phyloP scores from a whole-genome alignment of 1,140 invertebrate species.

The Rhopalosiphum padi region DNA sequence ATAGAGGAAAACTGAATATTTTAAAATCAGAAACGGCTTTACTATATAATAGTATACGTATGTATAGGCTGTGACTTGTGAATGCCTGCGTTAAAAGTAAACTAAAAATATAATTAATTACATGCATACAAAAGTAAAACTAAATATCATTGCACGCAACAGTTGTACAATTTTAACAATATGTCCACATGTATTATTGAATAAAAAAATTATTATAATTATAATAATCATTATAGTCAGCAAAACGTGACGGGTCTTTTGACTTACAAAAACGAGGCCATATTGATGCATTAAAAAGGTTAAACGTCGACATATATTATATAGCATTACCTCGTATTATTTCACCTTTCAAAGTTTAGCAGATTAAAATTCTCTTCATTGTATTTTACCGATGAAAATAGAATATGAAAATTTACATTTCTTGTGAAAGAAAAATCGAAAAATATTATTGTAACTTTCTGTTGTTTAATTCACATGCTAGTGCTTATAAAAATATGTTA shows the following conservation, averaged over 20 bases:
- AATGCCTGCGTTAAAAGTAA: background rate
- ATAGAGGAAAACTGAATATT: background rate
- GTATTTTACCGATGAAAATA: background rate
- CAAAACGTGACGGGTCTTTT: background rate
- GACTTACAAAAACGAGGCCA: background rate
- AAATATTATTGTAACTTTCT: no score
- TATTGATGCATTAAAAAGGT: background rate
- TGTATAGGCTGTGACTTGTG: background rate
- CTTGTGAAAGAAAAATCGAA: background rate
- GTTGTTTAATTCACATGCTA: no score
- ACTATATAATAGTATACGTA: background rate
- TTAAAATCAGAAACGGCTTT: background rate
- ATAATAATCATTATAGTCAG: background rate
- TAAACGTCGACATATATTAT: background rate
- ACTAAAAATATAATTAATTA: background rate
- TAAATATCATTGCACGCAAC: background rate
- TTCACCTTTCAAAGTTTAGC: background rate
- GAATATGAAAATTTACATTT: background rate
- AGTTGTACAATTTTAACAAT: background rate
- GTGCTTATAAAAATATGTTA: no score
- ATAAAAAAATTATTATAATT: background rate
- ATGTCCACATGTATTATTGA: background rate
- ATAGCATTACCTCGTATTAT: background rate
- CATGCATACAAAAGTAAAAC: background rate
- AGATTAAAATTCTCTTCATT: background rate